Percentiles rank a stretch among this genome's conserved stretches.
Evolutionary conservation across 2,888 invertebrate species (phyloP).

Genomic region (Helobdella robusta): DNA sequence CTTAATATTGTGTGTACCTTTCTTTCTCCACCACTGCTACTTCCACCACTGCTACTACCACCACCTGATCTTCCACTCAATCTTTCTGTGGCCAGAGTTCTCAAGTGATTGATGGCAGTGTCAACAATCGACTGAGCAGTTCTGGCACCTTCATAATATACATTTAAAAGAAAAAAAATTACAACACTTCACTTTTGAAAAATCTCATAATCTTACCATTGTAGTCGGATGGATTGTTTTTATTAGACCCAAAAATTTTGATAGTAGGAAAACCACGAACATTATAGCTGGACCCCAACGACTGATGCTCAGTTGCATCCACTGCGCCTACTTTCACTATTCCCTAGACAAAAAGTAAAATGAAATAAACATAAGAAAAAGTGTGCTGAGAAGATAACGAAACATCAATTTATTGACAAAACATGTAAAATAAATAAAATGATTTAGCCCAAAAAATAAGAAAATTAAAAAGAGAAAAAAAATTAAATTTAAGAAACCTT

Average conservation of each 20-base stretch:
- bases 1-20: constrained; percentile 17
- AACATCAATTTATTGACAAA: background rate
- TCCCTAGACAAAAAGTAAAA: constrained; percentile 57
- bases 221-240: constrained; percentile 71
- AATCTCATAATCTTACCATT: constrained; percentile 53
- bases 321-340: constrained; percentile 86
- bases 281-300: constrained; percentile 67
- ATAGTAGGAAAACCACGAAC: constrained; percentile 89
- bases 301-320: constrained; percentile 78
- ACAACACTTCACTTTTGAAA: constrained; percentile 3
- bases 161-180: constrained; percentile 2
- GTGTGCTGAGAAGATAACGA: constrained; percentile 1
- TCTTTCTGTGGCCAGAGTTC: constrained; percentile 63
- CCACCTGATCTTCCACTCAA: constrained; percentile 55
- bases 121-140: constrained; percentile 78
- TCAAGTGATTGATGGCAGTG: constrained; percentile 67
- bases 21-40: constrained; percentile 39
- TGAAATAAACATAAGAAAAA: background rate
- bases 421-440: background rate
- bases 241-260: constrained; percentile 80
- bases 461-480: background rate
- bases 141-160: constrained; percentile 58
- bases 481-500: constrained; percentile 57
- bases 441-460: background rate
- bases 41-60: constrained; percentile 39